These are phyloP conservation scores for Osmoderma eremita DNA, from an alignment of 2,888 invertebrate species.

Conservation along the genomic window DNA sequence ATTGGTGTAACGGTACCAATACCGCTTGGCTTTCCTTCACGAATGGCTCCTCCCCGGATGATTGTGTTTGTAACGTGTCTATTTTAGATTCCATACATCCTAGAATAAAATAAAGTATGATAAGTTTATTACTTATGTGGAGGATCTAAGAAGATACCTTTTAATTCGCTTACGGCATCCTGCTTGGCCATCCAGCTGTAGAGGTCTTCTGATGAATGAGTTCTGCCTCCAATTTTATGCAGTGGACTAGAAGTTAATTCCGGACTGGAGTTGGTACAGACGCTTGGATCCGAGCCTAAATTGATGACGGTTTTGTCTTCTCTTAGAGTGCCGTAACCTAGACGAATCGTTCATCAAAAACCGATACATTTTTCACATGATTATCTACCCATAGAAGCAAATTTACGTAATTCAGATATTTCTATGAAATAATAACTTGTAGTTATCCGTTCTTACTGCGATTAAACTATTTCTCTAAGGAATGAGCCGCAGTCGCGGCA, in stretches of 20 bases:
- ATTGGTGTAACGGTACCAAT: slow-evolving; percentile 77
- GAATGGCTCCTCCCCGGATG: slow-evolving; percentile 66
- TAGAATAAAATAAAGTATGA: too few species aligned
- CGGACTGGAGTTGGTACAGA: slow-evolving; percentile 64
- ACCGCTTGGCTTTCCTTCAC: slow-evolving; percentile 66
- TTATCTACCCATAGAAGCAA: too few species aligned
- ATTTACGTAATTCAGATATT: too few species aligned
- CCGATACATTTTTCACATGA: too few species aligned
- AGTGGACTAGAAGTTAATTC: slow-evolving; percentile 61
- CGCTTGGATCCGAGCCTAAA: slow-evolving; percentile 75
- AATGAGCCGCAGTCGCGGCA: too few species aligned
- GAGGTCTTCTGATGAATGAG: slow-evolving; percentile 75
- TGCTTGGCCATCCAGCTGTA: slow-evolving; percentile 98
- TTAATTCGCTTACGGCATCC: slow-evolving; percentile 46
- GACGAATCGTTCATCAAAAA: slow-evolving; percentile 7
- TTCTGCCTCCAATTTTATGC: slow-evolving; percentile 56
- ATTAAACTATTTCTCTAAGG: too few species aligned
- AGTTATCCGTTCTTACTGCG: too few species aligned
- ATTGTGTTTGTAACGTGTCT: slow-evolving; percentile 60
- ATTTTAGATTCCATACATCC: slow-evolving; percentile 59
- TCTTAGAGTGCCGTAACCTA: slow-evolving; percentile 79
- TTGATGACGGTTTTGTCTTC: slow-evolving; percentile 70
- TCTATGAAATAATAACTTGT: too few species aligned
- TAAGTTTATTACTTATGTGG: too few species aligned
- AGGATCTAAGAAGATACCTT: slow-evolving; percentile 21